A percentile compares a stretch with the other conserved stretches of the same genome.
These are phyloP conservation scores for Trissolcus basalis DNA, from an alignment of 1,140 invertebrate genomes.

Conservation along the genomic window DNA sequence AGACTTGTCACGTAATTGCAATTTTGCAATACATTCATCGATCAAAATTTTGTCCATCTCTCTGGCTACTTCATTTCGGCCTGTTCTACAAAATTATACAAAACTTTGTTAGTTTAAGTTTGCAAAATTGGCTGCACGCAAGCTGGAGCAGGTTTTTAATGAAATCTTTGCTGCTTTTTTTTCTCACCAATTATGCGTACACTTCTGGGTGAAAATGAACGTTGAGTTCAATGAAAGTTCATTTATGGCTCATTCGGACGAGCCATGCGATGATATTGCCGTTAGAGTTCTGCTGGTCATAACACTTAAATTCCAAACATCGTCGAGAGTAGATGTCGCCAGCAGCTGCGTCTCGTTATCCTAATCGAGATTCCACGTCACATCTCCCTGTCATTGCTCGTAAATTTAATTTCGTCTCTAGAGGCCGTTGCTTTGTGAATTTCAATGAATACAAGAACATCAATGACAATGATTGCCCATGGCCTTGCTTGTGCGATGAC, in stretches of 20 bases:
- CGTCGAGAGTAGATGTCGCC: slow-evolving; percentile 34
- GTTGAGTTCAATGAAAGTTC: slow-evolving; percentile 13
- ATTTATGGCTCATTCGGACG: slow-evolving; percentile 9
- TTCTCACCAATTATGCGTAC: no score
- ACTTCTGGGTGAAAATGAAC: not conserved
- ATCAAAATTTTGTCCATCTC: no score
- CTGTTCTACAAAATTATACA: no score
- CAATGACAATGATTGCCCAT: slow-evolving; percentile 55
- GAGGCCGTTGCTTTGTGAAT: slow-evolving; percentile 66
- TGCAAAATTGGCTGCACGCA: no score
- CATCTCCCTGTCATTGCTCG: slow-evolving; percentile 49
- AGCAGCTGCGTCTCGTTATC: slow-evolving; percentile 40
- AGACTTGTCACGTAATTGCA: no score
- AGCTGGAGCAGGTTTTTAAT: no score
- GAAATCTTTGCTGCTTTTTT: no score
- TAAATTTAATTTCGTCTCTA: slow-evolving; percentile 63
- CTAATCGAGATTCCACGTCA: slow-evolving; percentile 52
- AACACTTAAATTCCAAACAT: slow-evolving; percentile 46
- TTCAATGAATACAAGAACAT: slow-evolving; percentile 66
- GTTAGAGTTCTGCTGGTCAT: slow-evolving; percentile 12
- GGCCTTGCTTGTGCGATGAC: slow-evolving; percentile 39
- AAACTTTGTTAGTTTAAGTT: no score
- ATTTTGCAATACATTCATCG: no score
- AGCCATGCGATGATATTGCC: slow-evolving; percentile 22
- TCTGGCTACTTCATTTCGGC: no score